These are phyloP conservation scores for Dugesia japonica DNA, from an alignment of 2,888 invertebrate species.

Conservation along the genomic window DNA sequence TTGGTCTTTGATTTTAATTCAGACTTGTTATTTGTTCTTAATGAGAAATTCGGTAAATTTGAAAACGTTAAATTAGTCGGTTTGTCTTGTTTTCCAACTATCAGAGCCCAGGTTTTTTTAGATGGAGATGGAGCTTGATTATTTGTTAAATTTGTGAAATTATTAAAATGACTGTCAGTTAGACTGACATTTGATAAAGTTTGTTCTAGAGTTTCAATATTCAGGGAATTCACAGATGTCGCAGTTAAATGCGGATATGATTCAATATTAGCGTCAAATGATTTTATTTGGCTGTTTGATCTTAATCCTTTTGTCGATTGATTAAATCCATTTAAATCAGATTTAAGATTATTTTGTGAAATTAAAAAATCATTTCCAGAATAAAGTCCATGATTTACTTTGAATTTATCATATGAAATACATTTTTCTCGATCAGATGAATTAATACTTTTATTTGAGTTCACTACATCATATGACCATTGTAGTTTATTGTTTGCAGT, in stretches of 20 bases:
- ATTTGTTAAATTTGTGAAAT: background rate
- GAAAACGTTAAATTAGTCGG: too few relatives aligned
- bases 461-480: background rate
- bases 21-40: too few relatives aligned
- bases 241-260: background rate
- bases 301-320: background rate
- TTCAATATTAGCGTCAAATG: background rate
- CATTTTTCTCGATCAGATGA: background rate
- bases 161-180: background rate
- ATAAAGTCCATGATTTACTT: background rate
- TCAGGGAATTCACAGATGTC: background rate
- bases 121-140: background rate
- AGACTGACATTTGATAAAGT: background rate
- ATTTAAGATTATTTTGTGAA: background rate
- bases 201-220: background rate
- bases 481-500: background rate
- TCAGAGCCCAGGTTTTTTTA: constrained; percentile 29
- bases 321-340: background rate
- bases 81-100: constrained; percentile 24
- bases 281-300: background rate
- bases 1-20: too few relatives aligned
- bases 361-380: background rate
- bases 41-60: too few relatives aligned
- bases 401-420: background rate
- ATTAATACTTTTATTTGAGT: background rate